These are phyloP conservation scores for Danionella dracula DNA, from an alignment of 2,797 vertebrate species.

Conservation along the genomic window DNA sequence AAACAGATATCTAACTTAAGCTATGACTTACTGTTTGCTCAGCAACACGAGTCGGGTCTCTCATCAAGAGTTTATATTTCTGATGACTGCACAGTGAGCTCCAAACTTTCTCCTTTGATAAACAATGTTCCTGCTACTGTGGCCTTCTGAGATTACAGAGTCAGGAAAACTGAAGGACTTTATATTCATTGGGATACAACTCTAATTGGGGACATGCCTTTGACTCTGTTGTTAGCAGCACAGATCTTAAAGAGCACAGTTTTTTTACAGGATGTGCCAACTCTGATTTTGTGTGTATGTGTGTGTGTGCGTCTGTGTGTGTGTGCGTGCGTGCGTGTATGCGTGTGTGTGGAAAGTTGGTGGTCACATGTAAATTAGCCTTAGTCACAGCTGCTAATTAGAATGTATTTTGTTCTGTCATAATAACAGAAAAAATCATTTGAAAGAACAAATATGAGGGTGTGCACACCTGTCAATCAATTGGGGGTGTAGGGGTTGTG, in stretches of 20 bases:
- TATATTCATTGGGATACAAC: background rate
- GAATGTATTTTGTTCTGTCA: no score
- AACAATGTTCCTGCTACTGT: background rate
- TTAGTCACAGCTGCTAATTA: no score
- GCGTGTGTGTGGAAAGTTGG: background rate
- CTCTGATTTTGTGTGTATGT: no score
- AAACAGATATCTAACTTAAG: slow-evolving; percentile 20
- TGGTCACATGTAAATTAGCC: no score
- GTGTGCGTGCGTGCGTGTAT: background rate
- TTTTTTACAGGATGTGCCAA: no score
- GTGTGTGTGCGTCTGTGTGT: background rate
- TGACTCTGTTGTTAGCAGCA: no score
- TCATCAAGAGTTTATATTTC: background rate
- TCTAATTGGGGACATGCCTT: background rate
- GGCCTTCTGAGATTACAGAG: background rate
- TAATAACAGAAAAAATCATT: no score
- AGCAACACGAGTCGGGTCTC: background rate
- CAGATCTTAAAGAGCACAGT: no score
- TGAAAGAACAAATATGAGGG: no score
- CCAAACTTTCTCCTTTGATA: background rate
- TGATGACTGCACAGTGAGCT: background rate
- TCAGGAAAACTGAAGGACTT: background rate
- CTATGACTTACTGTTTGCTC: background rate
- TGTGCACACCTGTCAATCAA: no score
- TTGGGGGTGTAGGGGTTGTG: no score